A percentile compares a stretch with the other conserved stretches of the same genome.
Evolutionary conservation across 2,888 invertebrate genomes (phyloP).

Genomic region (Linnaemya vulpina): DNA sequence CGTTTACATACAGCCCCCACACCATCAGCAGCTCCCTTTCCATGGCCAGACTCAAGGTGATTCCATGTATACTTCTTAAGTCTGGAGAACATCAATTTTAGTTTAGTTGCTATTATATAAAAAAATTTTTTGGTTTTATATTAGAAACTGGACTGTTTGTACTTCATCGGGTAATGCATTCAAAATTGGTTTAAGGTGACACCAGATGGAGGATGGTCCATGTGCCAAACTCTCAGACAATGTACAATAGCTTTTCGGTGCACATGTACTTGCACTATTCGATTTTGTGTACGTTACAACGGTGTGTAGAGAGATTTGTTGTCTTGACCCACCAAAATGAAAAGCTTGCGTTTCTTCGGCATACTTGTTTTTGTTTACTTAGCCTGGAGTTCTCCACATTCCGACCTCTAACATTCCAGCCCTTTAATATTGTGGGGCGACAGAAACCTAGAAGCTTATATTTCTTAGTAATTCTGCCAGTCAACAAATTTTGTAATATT

Average conservation of each 20-base stretch:
- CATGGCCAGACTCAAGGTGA: neutral
- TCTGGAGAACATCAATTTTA: conserved; percentile 74
- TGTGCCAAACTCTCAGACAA: too few species aligned
- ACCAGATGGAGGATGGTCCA: conserved; percentile 11
- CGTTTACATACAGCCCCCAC: too few species aligned
- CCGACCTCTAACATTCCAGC: conserved; percentile 28
- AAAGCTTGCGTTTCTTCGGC: too few species aligned
- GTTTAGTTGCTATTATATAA: conserved; percentile 70
- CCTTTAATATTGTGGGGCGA: conserved; percentile 18
- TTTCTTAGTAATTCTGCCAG: conserved; percentile 24
- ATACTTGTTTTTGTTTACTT: conserved; percentile 67
- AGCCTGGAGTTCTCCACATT: conserved; percentile 26
- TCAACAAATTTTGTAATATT: conserved; percentile 31
- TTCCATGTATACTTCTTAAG: too few species aligned
- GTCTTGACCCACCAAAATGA: too few species aligned
- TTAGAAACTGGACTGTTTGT: conserved; percentile 67
- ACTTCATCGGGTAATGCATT: conserved; percentile 56
- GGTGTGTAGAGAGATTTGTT: too few species aligned
- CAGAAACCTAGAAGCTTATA: conserved; percentile 15
- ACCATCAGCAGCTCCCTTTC: neutral
- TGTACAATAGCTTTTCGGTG: too few species aligned
- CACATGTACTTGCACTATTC: too few species aligned
- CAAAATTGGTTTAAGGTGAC: conserved; percentile 18
- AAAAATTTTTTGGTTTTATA: conserved; percentile 76
- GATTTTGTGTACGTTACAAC: too few species aligned